phyloP scores from a whole-genome alignment of 2,888 invertebrate genomes.

The Ormyrus rosae region DNA sequence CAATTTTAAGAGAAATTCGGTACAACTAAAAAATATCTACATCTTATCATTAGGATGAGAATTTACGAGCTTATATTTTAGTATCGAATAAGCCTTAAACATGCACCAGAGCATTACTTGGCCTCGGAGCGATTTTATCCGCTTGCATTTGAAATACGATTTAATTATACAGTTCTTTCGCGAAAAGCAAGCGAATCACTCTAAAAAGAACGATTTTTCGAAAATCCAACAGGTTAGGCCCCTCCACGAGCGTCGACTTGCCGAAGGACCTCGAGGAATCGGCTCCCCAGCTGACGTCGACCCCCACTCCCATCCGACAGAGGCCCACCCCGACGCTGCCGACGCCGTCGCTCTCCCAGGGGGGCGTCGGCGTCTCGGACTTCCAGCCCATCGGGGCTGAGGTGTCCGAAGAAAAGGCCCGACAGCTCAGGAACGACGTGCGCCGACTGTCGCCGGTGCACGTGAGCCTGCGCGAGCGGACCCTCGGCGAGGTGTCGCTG shows the following conservation, averaged over 20 bases:
- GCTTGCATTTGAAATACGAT: too few relatives aligned
- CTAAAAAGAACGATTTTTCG: background rate
- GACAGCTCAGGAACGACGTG: slow-evolving; percentile 70
- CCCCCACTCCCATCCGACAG: background rate
- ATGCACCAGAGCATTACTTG: too few relatives aligned
- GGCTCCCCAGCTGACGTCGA: background rate
- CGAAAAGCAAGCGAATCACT: too few relatives aligned
- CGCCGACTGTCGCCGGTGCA: slow-evolving; percentile 71
- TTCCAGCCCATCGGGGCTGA: slow-evolving; percentile 71
- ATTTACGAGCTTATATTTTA: too few relatives aligned
- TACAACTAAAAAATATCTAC: too few relatives aligned
- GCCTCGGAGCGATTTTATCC: too few relatives aligned
- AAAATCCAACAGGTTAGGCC: slow-evolving; percentile 23
- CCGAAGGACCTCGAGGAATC: background rate
- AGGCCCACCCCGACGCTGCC: slow-evolving; percentile 42
- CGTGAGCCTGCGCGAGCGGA: slow-evolving; percentile 71
- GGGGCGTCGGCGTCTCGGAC: slow-evolving; percentile 59
- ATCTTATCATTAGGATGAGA: too few relatives aligned
- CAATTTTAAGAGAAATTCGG: too few relatives aligned
- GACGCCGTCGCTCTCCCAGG: slow-evolving; percentile 31
- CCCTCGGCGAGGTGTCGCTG: slow-evolving; percentile 72
- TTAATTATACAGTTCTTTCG: too few relatives aligned
- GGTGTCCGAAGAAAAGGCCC: slow-evolving; percentile 70
- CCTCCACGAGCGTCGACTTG: background rate
- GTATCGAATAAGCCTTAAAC: too few relatives aligned